phyloP scores from a whole-genome alignment of 1,140 invertebrate species.

The Conus betulinus region DNA sequence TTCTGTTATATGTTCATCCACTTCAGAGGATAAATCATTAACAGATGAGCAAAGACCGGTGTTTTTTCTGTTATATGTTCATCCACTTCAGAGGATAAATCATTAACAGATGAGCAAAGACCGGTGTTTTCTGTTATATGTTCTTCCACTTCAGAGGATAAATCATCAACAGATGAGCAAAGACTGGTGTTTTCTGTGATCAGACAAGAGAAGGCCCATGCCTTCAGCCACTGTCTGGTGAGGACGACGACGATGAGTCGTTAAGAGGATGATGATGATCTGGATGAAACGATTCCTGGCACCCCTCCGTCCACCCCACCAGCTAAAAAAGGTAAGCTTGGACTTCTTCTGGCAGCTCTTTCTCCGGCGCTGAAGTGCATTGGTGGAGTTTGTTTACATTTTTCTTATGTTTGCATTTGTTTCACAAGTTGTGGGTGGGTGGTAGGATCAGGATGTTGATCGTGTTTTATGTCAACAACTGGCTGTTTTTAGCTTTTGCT shows the following conservation, averaged over 20 bases:
- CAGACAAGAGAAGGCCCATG: constrained; percentile 2
- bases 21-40: background rate
- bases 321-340: constrained; percentile 61
- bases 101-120: background rate
- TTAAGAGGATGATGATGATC: constrained; percentile 49
- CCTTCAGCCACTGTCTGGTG: constrained; percentile 34
- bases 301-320: constrained; percentile 69
- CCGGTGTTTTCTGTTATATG: background rate
- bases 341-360: background rate
- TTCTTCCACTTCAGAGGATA: no score
- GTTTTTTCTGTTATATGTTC: background rate
- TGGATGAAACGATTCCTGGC: constrained; percentile 65
- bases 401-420: no score
- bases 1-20: background rate
- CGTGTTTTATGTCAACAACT: no score
- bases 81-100: background rate
- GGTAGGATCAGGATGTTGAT: no score
- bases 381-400: no score
- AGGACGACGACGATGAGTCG: constrained; percentile 41
- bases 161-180: no score
- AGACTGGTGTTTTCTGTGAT: no score
- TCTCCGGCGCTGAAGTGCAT: no score
- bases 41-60: background rate
- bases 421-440: no score
- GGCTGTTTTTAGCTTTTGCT: no score